Conservation (phyloP, 2,888 invertebrate genomes). For the Synergus umbraculus region DNA sequence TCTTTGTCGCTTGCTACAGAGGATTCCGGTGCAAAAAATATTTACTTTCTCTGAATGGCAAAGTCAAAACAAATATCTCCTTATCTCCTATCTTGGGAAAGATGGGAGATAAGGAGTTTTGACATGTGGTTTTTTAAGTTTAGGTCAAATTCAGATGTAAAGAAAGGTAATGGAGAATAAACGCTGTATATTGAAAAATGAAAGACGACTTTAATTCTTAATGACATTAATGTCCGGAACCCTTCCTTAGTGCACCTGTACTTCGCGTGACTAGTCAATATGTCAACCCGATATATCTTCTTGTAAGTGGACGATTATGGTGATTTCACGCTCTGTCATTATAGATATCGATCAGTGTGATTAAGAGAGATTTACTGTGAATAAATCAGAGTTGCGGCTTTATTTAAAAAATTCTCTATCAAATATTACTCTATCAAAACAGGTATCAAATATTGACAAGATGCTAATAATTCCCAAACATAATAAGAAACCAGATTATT, state of each 20-base stretch:
- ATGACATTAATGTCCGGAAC: background rate
- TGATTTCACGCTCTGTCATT: slow-evolving; percentile 27
- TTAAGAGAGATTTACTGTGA: slow-evolving; percentile 4
- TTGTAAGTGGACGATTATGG: slow-evolving; percentile 43
- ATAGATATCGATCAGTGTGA: slow-evolving; percentile 5
- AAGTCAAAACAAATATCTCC: background rate
- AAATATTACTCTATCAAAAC: no score
- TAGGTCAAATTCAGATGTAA: background rate
- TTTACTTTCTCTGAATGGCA: background rate
- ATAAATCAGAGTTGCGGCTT: background rate
- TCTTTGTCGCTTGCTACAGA: slow-evolving; percentile 40
- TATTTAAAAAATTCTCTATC: no score
- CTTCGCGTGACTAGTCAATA: slow-evolving; percentile 28
- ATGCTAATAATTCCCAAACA: no score
- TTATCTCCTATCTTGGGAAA: background rate
- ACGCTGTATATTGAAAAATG: background rate
- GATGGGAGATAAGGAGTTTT: background rate
- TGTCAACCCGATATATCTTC: slow-evolving; percentile 30
- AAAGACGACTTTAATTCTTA: background rate
- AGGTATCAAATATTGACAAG: no score
- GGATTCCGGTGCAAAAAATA: background rate
- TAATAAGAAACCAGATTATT: no score
- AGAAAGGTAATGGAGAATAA: background rate
- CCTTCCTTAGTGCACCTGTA: background rate
- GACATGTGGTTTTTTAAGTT: background rate